Evolutionary conservation across 2,888 invertebrate genomes (phyloP), one percentile per base, ranked within the genome.

Genomic region (Yponomeuta evonymella): DNA sequence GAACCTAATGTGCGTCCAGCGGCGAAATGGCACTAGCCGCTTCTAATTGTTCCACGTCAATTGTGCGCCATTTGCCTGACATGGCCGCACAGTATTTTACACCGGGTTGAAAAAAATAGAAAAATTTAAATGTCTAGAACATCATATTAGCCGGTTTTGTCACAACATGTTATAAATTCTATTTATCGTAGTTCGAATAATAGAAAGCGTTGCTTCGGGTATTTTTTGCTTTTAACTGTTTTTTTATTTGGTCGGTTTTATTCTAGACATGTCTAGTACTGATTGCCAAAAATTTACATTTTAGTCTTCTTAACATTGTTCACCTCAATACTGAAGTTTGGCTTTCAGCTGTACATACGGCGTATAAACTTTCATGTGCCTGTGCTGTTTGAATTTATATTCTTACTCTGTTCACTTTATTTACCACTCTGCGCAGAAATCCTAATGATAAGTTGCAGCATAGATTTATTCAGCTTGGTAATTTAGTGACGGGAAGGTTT

Each of bases 1-100:
- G 83, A 83, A 86, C 89, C 88, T 91, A 91, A 90, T 90, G 90
- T 83, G 83, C 86, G 90, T 89, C 90, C 90, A 83, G 86, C 84
- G 81, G 79, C 79, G 83, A 89, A 89, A 90, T 90, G 85, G 84
- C 84, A 82, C 79, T 80, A 81, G 82, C 82, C 78, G 87, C 83
- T 87, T 87, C 80, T 90, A 89, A 90, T 89, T 88, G 88, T 87
- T 85, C 83, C 81, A 84, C 85, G 88, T 88, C 90, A 87, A 89
- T 89, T 87, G 83, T 82, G 78, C 79, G 80, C 83, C 80, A 81
- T 82, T 75, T 74, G 74, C 75, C 73, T 73, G 74, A 75, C 74
- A 72, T 72, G 64, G 67, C 58, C 63, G 70, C 66, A 67, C 51
- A 58, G 3, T 58, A 12, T 58, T 10, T 15, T 58, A 9, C 15